Evolutionary conservation across 2,797 vertebrate genomes (phyloP).

Genomic region (Ctenopoma multispine): DNA sequence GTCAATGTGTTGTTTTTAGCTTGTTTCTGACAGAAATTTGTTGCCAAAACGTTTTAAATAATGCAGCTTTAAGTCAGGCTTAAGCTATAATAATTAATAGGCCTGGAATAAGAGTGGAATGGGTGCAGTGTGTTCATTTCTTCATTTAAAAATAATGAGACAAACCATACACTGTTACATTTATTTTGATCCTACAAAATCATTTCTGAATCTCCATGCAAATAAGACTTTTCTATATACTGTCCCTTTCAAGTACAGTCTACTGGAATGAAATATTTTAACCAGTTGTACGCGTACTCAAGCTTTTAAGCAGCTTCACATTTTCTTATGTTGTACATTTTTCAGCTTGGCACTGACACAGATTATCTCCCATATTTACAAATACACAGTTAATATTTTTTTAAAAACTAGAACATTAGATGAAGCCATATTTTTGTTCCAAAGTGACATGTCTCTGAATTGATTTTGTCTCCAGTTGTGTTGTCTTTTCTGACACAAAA

Average conservation of each 20-base stretch:
- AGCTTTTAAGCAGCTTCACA: conserved; percentile 43
- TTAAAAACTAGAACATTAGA: conserved; percentile 39
- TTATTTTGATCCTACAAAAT: conserved; percentile 69
- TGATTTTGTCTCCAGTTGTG: conserved; percentile 29
- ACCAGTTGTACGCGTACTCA: conserved; percentile 15
- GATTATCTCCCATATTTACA: conserved; percentile 34
- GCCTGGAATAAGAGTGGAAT: not conserved
- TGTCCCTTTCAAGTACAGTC: conserved; percentile 22
- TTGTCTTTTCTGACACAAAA: conserved; percentile 31
- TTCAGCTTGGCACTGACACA: conserved; percentile 35
- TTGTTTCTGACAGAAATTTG: not conserved
- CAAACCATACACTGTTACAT: conserved; percentile 28
- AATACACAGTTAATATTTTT: conserved; percentile 41
- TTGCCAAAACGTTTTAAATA: not conserved
- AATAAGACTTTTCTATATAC: conserved; percentile 29
- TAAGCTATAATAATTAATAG: too few species aligned
- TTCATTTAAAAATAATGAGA: conserved; percentile 37
- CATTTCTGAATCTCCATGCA: conserved; percentile 59
- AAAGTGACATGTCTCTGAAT: conserved; percentile 13
- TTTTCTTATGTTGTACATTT: conserved; percentile 24
- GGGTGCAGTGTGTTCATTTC: not conserved
- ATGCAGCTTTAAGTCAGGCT: too few species aligned
- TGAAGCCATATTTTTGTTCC: conserved; percentile 19
- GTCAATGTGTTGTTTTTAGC: not conserved
- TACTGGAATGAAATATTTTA: conserved; percentile 50